Percentiles rank a stretch among this genome's conserved stretches.
These are phyloP conservation scores for Pelobates cultripes DNA, from an alignment of 2,797 vertebrate species.

Conservation along the genomic window DNA sequence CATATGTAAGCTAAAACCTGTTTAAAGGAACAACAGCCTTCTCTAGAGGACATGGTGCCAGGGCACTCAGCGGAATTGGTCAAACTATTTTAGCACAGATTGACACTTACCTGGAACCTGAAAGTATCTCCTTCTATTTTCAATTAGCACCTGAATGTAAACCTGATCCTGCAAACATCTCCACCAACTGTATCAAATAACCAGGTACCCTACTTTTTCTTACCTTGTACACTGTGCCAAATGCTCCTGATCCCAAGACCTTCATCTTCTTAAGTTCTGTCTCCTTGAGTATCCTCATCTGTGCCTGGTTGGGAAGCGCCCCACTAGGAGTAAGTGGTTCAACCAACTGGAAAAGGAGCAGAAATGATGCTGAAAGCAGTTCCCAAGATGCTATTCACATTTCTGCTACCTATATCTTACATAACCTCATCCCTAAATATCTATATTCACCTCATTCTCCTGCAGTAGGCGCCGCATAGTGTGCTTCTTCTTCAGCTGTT, in stretches of 20 bases:
- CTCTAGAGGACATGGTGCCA: too few relatives aligned
- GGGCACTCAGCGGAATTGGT: too few relatives aligned
- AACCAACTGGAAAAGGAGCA: constrained; percentile 77
- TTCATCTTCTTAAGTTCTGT: constrained; percentile 94
- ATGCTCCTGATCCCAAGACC: constrained; percentile 92
- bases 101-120: too few relatives aligned
- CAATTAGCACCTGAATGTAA: too few relatives aligned
- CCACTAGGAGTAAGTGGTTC: constrained; percentile 94
- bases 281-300: constrained; percentile 97
- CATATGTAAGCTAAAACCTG: too few relatives aligned
- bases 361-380: neutral
- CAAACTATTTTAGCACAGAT: too few relatives aligned
- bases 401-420: too few relatives aligned
- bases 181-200: too few relatives aligned
- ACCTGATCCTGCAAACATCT: too few relatives aligned
- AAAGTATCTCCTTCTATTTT: too few relatives aligned
- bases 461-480: constrained; percentile 86
- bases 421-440: too few relatives aligned
- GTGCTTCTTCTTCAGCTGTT: constrained; percentile 87
- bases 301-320: constrained; percentile 93
- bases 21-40: too few relatives aligned
- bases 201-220: constrained; percentile 40
- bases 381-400: neutral
- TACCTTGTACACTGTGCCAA: constrained; percentile 95
- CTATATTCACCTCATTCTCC: constrained; percentile 85